Percentiles rank a stretch among this genome's conserved stretches.
These are phyloP conservation scores for Caenorhabditis wallacei DNA, from an alignment of 2,888 invertebrate genomes.

Conservation along the genomic window DNA sequence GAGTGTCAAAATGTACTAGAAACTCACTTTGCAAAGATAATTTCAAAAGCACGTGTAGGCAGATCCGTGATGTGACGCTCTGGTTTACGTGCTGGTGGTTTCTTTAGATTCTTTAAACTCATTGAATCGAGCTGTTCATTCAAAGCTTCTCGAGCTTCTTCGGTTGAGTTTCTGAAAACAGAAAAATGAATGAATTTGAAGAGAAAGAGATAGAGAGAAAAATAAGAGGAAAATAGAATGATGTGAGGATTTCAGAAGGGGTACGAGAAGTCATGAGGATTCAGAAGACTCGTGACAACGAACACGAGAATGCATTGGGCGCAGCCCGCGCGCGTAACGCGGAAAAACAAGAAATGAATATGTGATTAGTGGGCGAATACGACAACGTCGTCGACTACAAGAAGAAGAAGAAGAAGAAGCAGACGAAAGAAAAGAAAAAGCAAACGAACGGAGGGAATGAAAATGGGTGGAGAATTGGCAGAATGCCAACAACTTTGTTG, in stretches of 20 bases:
- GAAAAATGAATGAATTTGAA: constrained; percentile 1
- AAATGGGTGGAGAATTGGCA: constrained; percentile 48
- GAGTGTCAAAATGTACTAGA: neutral
- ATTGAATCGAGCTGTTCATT: constrained; percentile 26
- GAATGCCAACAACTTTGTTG: constrained; percentile 63
- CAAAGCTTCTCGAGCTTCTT: constrained; percentile 14
- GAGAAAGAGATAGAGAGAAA: constrained; percentile 2
- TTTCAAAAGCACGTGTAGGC: constrained; percentile 18
- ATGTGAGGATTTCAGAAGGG: constrained; percentile 36
- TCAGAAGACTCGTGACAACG: constrained; percentile 62
- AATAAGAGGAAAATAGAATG: constrained; percentile 10
- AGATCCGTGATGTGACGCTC: constrained; percentile 30
- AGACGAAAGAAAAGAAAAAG: constrained; percentile 27
- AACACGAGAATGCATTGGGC: constrained; percentile 52
- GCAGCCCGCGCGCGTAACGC: constrained; percentile 49
- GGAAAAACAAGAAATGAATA: constrained; percentile 67
- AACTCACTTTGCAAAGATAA: constrained; percentile 41
- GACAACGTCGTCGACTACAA: constrained; percentile 32
- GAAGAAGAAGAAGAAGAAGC: constrained; percentile 49
- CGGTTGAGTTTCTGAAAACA: constrained; percentile 38
- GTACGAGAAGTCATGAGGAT: constrained; percentile 43
- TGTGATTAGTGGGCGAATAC: constrained; percentile 56
- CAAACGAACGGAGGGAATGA: constrained; percentile 45
- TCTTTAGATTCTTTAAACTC: constrained; percentile 32
- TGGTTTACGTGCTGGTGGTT: neutral